Conservation (phyloP, 2,797 vertebrate genomes). For the Pangasius larnaudii region DNA sequence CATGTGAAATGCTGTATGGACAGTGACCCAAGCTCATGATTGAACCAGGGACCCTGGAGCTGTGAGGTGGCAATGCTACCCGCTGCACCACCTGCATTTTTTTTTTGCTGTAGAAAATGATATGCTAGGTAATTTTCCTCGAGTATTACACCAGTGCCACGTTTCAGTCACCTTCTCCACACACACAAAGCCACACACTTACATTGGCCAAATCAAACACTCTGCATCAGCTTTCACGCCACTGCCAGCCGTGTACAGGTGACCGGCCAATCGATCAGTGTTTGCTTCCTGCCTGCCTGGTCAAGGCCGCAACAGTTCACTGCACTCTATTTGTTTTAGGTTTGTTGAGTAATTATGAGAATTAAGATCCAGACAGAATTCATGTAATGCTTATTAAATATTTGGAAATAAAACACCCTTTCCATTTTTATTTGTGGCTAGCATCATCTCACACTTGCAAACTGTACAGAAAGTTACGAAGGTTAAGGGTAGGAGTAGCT, state of each 20-base stretch:
- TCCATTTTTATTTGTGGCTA: not conserved
- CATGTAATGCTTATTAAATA: not conserved
- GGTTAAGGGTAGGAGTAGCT: not conserved
- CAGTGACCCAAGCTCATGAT: not conserved
- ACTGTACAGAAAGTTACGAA: too few species aligned
- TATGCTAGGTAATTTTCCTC: not conserved
- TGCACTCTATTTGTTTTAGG: constrained; percentile 32
- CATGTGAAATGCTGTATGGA: not conserved
- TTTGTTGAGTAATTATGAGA: constrained; percentile 10
- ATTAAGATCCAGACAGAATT: not conserved
- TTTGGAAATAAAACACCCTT: not conserved
- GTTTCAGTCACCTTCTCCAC: not conserved
- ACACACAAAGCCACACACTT: constrained; percentile 2
- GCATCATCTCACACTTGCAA: too few species aligned
- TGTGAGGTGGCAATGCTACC: not conserved
- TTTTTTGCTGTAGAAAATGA: not conserved
- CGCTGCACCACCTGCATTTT: not conserved
- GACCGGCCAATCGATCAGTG: not conserved
- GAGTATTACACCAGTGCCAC: not conserved
- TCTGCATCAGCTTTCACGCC: not conserved
- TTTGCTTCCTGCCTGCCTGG: constrained; percentile 25
- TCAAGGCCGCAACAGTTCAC: constrained; percentile 29
- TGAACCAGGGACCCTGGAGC: not conserved
- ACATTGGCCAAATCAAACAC: constrained; percentile 25
- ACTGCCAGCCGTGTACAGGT: not conserved